Base-by-base conservation (phyloP, 2,797 vertebrate species). In the Galago senegalensis region DNA sequence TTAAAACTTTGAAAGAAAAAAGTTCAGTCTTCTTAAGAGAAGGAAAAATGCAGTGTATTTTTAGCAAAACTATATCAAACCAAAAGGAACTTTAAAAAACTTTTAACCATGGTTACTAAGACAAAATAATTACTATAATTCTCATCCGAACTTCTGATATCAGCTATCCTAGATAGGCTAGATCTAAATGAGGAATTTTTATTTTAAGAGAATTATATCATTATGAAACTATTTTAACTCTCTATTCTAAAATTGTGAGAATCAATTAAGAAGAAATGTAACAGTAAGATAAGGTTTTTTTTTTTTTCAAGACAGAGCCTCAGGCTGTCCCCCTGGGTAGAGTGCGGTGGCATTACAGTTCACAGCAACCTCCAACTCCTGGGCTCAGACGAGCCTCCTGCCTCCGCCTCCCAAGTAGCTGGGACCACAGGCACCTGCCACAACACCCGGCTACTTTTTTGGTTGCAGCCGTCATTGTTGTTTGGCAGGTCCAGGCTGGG, bases 161-260 rank as follows among this genome's bases (percentile, higher is more conserved):
- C 31, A 53, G 31, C 49, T 88, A 61, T 67, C 1, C 0, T 73
- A 89, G 56, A 61, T 69, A 67, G 46, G 65, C 60, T 53, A 27
- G 14, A 37, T 76, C n/a, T 17, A 72, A 75, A 76, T 82, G 79
- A 93, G 88, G 18, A 96, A 90, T 85, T 92, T 83, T 9, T 70
- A n/a, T 70, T 96, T 90, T 73, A 93, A 95, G 95, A 58, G 25
- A 77, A 92, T 81, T 89, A 76, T 7, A 56, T 79, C 49, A 81
- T 72, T 96, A 91, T 67, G 29, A 85, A 93, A 82, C 25, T 46
- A 65, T 60, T 92, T 95, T 86, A 91, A 89, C 14, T 96, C 31
- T 91, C 16, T 92, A 23, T 92, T 63, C 53, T 87, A 79, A 93
- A 82, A 72, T 53, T 23, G 82, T 40, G 29, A 87, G 34, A 94